Conservation (phyloP, 2,888 invertebrate genomes). For the Dascillus cervinus region DNA sequence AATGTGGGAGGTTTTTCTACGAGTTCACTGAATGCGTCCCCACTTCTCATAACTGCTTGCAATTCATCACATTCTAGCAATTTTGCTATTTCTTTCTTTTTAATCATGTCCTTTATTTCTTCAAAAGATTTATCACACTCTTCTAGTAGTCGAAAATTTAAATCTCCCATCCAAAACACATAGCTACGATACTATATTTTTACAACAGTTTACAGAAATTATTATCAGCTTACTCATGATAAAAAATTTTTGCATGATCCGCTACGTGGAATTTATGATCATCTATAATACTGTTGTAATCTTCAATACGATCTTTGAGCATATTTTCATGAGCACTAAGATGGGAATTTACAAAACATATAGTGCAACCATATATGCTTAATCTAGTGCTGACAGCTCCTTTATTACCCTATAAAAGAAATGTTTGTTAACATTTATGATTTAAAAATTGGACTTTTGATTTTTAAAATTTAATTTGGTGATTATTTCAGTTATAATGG, state of each 20-base stretch:
- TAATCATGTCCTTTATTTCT: conserved; percentile 59
- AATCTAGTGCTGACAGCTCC: conserved; percentile 86
- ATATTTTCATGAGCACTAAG: conserved; percentile 84
- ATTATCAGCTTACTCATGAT: conserved; percentile 70
- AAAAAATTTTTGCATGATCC: conserved; percentile 77
- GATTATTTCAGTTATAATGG: too few relatives aligned
- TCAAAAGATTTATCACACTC: conserved; percentile 54
- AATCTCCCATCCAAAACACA: conserved; percentile 86
- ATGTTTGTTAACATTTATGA: neutral
- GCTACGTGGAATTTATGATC: conserved; percentile 71
- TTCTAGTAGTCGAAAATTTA: conserved; percentile 75
- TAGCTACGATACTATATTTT: conserved; percentile 50
- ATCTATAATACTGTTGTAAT: conserved; percentile 80
- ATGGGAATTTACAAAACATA: conserved; percentile 86
- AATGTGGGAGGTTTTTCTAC: conserved; percentile 66
- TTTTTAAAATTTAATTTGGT: neutral
- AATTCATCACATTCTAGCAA: conserved; percentile 75
- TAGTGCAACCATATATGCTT: conserved; percentile 78
- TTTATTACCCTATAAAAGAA: conserved; percentile 77
- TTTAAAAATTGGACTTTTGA: neutral
- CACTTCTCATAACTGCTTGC: conserved; percentile 57
- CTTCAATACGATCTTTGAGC: conserved; percentile 74
- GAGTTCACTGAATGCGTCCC: conserved; percentile 79
- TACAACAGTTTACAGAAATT: neutral
- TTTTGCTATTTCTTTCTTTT: conserved; percentile 55